phyloP scores from a whole-genome alignment of 53 echinoderm and acorn worm genomes.

The Mesocentrotus franciscanus region DNA sequence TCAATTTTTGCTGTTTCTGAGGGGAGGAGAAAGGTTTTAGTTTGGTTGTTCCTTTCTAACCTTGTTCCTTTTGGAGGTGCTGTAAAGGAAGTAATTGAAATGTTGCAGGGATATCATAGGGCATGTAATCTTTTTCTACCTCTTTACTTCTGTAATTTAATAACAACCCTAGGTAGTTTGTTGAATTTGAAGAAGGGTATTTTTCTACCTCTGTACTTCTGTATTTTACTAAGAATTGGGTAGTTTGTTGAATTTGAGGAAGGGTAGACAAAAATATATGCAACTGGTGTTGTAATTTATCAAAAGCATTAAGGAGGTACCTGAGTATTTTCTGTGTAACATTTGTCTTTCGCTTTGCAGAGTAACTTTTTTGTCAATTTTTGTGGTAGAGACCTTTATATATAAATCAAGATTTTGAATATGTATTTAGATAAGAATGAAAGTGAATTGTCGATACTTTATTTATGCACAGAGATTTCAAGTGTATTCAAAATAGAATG shows the following conservation, averaged over 20 bases:
- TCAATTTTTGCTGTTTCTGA: neutral
- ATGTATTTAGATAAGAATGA: neutral
- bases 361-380: neutral
- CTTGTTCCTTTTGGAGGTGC: neutral
- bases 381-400: neutral
- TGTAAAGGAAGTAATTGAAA: neutral
- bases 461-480: neutral
- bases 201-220: neutral
- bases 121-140: neutral
- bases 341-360: neutral
- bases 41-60: too few species aligned
- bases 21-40: too few species aligned
- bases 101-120: neutral
- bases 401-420: neutral
- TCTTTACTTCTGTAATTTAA: neutral
- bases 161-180: neutral
- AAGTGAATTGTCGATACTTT: neutral
- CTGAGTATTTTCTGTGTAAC: neutral
- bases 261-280: neutral
- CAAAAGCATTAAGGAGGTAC: neutral
- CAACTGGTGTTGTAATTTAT: neutral
- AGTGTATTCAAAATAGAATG: neutral
- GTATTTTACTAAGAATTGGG: neutral
- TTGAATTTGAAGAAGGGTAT: neutral
- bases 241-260: neutral